Evolutionary conservation across 1,140 invertebrate species (phyloP).

Genomic region (Uloborus diversus): DNA sequence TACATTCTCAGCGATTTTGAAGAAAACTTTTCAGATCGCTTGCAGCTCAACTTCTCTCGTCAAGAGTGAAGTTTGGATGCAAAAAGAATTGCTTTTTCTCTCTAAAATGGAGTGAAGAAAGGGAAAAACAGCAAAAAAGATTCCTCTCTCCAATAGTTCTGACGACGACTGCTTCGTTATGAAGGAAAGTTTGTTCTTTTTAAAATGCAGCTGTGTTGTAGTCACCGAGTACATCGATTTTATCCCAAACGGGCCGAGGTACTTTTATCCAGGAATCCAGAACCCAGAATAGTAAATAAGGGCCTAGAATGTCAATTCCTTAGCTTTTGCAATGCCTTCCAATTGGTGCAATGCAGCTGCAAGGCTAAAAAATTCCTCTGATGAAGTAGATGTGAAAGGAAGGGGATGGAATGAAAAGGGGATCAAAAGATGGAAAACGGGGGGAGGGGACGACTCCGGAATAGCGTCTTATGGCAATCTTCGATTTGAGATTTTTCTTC

Average conservation of each 20-base stretch:
- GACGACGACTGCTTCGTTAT: constrained; percentile 37
- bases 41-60: background rate
- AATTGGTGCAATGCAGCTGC: constrained; percentile 47
- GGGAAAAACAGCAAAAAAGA: background rate
- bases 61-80: constrained; percentile 3
- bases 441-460: constrained; percentile 6
- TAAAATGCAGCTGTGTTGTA: constrained; percentile 31
- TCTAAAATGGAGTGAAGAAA: background rate
- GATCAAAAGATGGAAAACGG: constrained; percentile 47
- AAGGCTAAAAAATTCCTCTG: constrained; percentile 52
- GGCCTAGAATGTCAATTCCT: constrained; percentile 48
- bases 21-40: background rate
- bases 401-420: constrained; percentile 7
- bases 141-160: constrained; percentile 24
- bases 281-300: constrained; percentile 50
- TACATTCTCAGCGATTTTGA: too few relatives aligned
- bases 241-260: background rate
- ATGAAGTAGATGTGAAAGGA: constrained; percentile 24
- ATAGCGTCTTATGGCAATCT: constrained; percentile 49
- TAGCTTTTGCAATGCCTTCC: constrained; percentile 27
- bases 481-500: constrained; percentile 48
- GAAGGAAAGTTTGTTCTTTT: constrained; percentile 48
- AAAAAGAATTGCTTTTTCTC: constrained; percentile 11
- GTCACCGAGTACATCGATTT: constrained; percentile 31
- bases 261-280: constrained; percentile 2